Evolutionary conservation across 2,113 vertebrate species (phyloP), one percentile per base, ranked within the genome.

Genomic region (Murina feae): DNA sequence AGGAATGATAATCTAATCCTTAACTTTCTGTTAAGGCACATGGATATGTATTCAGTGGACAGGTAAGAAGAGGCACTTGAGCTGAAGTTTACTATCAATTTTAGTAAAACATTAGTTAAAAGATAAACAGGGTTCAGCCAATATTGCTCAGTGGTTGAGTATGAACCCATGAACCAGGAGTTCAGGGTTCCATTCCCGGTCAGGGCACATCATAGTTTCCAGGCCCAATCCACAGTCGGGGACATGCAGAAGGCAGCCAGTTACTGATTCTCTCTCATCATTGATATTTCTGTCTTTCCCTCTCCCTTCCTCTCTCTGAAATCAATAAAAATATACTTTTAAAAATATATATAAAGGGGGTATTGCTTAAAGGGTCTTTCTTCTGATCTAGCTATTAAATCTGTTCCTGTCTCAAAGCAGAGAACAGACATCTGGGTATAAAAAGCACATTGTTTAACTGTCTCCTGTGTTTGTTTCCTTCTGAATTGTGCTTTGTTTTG

Each of bases 101-200:
- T 89, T 75, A 90, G 74, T 58, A 92, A 94, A 89, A 44, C 32
- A 60, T 74, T 42, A 93, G 44, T 80, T 74, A 80, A 66, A 86
- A 78, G 21, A 51, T 63, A 81, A 72, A 72, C 11, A 72, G 11
- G 60, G 60, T 25, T 65, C 60, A 68, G 55, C 55, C 55, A 58
- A 11, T 58, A 23, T 10, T 58, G 55, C 55, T 58, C 55, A 58
- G 55, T 58, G 55, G 8, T 58, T 58, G 55, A 58, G 55, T 58
- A 23, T 58, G 21, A 58, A 9, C 21, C 53, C 21, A 55, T 55
- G 55, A 58, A 58, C 10, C 44, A 44, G 44, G 44, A 44, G 44
- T 9, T 44, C 44, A 44, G 44, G 9, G 23, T 58, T 58, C 55
- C 55, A 58, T 58, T 25, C 55, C 55, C 23, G 6, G 55, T 58